Evolutionary conservation across 1,140 invertebrate genomes (phyloP).

Genomic region (Cydia strobilella): DNA sequence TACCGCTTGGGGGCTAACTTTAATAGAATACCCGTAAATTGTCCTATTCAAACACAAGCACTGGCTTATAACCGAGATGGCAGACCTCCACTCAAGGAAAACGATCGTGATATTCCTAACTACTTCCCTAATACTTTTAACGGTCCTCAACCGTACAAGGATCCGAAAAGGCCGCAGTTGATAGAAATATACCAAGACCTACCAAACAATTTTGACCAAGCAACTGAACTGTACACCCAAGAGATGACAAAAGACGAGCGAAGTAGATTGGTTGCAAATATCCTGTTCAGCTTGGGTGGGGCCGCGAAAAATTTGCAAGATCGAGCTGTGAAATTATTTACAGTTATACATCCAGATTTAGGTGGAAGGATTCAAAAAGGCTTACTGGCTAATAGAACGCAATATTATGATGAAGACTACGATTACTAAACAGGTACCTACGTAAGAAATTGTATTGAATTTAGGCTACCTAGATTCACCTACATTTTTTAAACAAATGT

Average conservation of each 20-base stretch:
- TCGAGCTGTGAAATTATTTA: constrained; percentile 18
- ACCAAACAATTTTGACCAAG: constrained; percentile 28
- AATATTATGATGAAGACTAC: constrained; percentile 12
- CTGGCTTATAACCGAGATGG: constrained; percentile 95
- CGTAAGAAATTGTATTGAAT: too few relatives aligned
- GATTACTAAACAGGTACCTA: background rate
- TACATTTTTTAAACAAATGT: too few relatives aligned
- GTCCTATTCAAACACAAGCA: constrained; percentile 85
- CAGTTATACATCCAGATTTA: constrained; percentile 16
- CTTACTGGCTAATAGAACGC: constrained; percentile 14
- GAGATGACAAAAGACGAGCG: constrained; percentile 31
- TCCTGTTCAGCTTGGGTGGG: constrained; percentile 19
- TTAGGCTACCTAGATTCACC: too few relatives aligned
- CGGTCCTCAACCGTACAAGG: constrained; percentile 82
- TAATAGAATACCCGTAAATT: constrained; percentile 93
- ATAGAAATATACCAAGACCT: constrained; percentile 28
- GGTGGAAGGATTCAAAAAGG: constrained; percentile 14
- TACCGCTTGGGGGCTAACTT: constrained; percentile 94
- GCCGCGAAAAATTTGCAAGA: constrained; percentile 22
- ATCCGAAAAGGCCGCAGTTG: constrained; percentile 50
- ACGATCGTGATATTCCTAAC: constrained; percentile 90
- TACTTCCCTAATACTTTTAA: constrained; percentile 95
- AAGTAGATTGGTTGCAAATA: constrained; percentile 25
- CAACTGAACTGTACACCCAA: constrained; percentile 18
- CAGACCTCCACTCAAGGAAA: constrained; percentile 82